Conservation (phyloP, 2,113 vertebrate genomes). For the Solenodon paradoxus region DNA sequence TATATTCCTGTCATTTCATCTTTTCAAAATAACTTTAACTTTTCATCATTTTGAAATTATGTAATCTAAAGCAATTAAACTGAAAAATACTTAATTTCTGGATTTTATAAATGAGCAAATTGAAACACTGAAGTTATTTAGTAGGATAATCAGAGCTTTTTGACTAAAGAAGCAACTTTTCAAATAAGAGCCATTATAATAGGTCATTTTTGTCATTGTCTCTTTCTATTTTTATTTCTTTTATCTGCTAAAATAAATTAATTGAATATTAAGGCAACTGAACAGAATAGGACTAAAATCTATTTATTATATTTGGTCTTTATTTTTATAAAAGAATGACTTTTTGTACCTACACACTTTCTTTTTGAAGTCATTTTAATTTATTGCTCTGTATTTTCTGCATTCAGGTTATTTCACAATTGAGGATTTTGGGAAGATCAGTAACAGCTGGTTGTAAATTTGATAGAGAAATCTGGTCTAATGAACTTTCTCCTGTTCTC, state of each 20-base stretch:
- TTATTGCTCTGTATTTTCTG: constrained; percentile 60
- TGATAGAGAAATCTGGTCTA: constrained; percentile 96
- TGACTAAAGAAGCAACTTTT: constrained; percentile 15
- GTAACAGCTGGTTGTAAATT: constrained; percentile 94
- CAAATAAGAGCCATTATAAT: not conserved
- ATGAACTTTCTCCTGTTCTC: constrained; percentile 94
- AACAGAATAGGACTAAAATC: not conserved
- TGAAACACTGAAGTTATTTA: not conserved
- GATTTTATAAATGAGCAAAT: not conserved
- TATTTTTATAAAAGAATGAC: constrained; percentile 26
- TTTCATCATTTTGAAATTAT: not conserved
- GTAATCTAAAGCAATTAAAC: not conserved
- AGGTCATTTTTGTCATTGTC: not conserved
- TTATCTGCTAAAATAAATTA: not conserved
- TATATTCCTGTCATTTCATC: not conserved
- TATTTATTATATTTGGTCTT: not conserved
- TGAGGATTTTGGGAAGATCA: constrained; percentile 91
- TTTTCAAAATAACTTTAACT: not conserved
- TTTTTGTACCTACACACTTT: constrained; percentile 13
- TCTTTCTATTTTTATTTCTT: not conserved
- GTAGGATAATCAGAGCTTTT: not conserved
- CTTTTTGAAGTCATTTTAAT: not conserved
- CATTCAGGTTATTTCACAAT: constrained; percentile 94
- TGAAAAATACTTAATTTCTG: not conserved
- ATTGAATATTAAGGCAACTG: not conserved